Evolutionary conservation across 2,797 vertebrate genomes (phyloP), one percentile per base, ranked within the genome.

Genomic region (Malurus leucopterus): DNA sequence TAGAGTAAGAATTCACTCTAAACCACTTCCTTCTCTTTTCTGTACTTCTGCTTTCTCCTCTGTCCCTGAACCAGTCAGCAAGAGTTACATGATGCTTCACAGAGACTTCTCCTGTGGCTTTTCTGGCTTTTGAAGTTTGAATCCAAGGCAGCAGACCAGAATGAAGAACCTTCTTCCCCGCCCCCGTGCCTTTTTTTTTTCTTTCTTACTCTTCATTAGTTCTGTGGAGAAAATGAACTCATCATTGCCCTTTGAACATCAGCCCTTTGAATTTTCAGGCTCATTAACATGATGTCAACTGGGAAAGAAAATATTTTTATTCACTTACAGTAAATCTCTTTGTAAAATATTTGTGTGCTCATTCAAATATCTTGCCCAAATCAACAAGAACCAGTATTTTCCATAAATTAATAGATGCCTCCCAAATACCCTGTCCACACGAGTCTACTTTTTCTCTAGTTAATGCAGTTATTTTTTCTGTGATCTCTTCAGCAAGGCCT

Each of bases 251-350:
- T 87, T 92, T 82, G 75, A 93, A 88, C 12, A 7, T 77, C 61
- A 68, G 16, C 55, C 30, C 59, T 86, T 86, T 74, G 70, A 90
- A 88, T 95, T 86, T 91, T 90, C 73, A 73, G 79, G 24, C 41
- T 81, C 53, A 75, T 93, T 95, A 81, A 70, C 21, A 19, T 69
- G 30, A 58, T 89, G 70, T 69, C 76, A 73, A 23, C 74, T 86
- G 63, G 41, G 57, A 81, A 85, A 83, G n/a, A 84, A 92, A 87
- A 78, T 83, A 58, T 57, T 92, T 93, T 87, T 85, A 36, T 41
- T 88, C 43, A 54, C 16, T 71, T 38, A 43, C 27, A 71, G 38
- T 70, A 84, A 80, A 91, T 86, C 36, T 86, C 41, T 54, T 70
- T 55, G 58, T 80, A 75, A 91, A 85, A 53, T 80, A 44, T 51